These are phyloP conservation scores for Cheilosia variabilis DNA, from an alignment of 2,888 invertebrate species.

Conservation along the genomic window DNA sequence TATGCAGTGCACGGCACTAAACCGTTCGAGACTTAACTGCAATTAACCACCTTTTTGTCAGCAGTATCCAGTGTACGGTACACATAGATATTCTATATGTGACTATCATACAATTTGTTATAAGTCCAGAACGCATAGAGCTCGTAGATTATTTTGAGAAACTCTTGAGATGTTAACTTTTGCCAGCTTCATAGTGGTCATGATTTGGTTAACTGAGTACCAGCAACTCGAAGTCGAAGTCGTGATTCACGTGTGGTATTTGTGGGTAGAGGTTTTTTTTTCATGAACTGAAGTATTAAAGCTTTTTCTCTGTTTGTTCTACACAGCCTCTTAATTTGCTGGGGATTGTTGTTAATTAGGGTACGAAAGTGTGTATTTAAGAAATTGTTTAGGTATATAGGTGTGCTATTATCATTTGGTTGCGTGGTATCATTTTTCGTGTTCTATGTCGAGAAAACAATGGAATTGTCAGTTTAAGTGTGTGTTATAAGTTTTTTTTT, in stretches of 20 bases:
- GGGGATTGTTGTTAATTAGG: constrained; percentile 41
- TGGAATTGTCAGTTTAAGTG: not conserved
- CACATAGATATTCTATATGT: constrained; percentile 1
- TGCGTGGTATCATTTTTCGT: not conserved
- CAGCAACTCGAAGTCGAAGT: constrained; percentile 13
- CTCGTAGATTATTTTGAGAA: constrained; percentile 48
- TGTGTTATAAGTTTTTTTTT: not conserved
- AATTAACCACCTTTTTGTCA: constrained; percentile 28
- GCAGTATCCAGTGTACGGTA: constrained; percentile 16
- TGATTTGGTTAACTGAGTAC: no score
- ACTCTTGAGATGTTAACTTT: constrained; percentile 46
- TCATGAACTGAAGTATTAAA: not conserved
- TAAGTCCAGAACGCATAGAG: constrained; percentile 39
- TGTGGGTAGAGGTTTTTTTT: constrained; percentile 1
- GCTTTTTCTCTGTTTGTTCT: not conserved
- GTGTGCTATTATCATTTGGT: constrained; percentile 12
- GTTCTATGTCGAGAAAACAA: not conserved
- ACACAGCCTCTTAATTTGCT: constrained; percentile 11
- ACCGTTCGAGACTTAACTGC: constrained; percentile 39
- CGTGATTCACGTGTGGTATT: constrained; percentile 43
- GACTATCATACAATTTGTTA: constrained; percentile 60
- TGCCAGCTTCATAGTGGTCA: constrained; percentile 2
- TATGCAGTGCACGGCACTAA: constrained; percentile 1
- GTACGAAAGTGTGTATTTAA: constrained; percentile 33
- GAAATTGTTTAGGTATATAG: constrained; percentile 18